Conservation (phyloP, 64 coral and sea anemone species). For the Trachythela sp. region DNA sequence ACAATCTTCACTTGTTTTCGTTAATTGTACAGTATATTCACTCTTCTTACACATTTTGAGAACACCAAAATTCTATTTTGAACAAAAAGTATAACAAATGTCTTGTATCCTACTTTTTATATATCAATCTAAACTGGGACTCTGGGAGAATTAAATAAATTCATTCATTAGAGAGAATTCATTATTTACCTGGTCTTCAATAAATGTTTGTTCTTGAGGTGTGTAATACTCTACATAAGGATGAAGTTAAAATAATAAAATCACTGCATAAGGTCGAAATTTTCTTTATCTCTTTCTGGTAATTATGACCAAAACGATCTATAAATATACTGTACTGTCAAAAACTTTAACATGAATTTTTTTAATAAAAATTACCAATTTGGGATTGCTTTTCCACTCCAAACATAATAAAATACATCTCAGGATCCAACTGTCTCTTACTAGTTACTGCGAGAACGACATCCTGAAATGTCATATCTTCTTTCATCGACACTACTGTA, state of each 20-base stretch:
- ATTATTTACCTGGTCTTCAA: not conserved
- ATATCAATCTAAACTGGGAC: too few relatives aligned
- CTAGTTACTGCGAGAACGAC: conserved; percentile 66
- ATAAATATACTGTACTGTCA: too few relatives aligned
- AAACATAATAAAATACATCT: conserved; percentile 71
- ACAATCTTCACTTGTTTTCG: conserved; percentile 63
- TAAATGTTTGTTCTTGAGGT: conserved; percentile 2
- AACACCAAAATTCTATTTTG: conserved; percentile 59
- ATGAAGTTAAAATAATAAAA: not conserved
- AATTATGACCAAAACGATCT: too few relatives aligned
- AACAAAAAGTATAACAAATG: not conserved
- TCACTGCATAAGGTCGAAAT: not conserved
- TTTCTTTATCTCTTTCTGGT: not conserved
- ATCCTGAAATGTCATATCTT: conserved; percentile 76
- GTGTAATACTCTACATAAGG: not conserved
- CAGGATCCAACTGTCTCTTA: conserved; percentile 76
- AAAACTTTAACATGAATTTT: not conserved
- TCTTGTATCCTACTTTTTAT: not conserved
- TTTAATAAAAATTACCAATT: not conserved
- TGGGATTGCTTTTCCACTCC: conserved; percentile 54
- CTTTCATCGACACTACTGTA: conserved; percentile 65
- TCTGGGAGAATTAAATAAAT: too few relatives aligned
- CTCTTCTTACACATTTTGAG: conserved; percentile 71
- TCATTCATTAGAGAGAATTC: not conserved
- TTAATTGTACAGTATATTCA: conserved; percentile 68